Conservation (phyloP, 35 echinoderm and acorn worm genomes). For the Ptychodera flava region DNA sequence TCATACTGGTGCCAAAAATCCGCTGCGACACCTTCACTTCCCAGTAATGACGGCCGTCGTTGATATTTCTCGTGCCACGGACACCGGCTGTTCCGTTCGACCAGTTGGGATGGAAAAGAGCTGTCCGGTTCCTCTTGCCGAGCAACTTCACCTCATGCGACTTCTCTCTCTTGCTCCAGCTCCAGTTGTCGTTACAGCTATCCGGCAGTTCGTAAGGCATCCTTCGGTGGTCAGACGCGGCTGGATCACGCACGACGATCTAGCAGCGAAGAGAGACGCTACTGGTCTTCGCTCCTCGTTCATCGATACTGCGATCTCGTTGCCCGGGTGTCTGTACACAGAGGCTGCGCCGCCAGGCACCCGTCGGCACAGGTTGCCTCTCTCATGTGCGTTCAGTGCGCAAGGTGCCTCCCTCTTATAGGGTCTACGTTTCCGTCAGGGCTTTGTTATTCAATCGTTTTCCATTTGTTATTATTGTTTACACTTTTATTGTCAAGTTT, state of each 20-base stretch:
- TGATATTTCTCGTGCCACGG: conserved; percentile 51
- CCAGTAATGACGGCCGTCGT: conserved; percentile 62
- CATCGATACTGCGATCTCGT: neutral
- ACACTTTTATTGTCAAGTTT: neutral
- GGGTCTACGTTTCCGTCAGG: neutral
- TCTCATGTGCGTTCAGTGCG: neutral
- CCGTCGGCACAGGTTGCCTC: neutral
- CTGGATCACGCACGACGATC: neutral
- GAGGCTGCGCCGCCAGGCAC: neutral
- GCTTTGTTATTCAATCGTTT: neutral
- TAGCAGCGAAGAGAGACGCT: neutral
- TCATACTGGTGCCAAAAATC: conserved; percentile 85
- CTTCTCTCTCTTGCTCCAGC: conserved; percentile 65
- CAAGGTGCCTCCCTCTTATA: neutral
- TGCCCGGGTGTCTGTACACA: neutral
- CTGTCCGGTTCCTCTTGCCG: conserved; percentile 29
- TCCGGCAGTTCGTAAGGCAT: conserved; percentile 12
- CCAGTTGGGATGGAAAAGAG: conserved; percentile 85
- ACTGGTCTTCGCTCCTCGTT: neutral
- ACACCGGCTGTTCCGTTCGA: conserved; percentile 77
- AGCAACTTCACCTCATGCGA: conserved; percentile 65
- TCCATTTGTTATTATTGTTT: neutral
- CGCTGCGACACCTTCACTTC: conserved; percentile 47
- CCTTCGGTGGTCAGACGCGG: neutral
- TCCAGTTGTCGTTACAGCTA: conserved; percentile 75